These are phyloP conservation scores for Sterrhoptilus dennistouni DNA, from an alignment of 2,113 vertebrate species.

Conservation along the genomic window DNA sequence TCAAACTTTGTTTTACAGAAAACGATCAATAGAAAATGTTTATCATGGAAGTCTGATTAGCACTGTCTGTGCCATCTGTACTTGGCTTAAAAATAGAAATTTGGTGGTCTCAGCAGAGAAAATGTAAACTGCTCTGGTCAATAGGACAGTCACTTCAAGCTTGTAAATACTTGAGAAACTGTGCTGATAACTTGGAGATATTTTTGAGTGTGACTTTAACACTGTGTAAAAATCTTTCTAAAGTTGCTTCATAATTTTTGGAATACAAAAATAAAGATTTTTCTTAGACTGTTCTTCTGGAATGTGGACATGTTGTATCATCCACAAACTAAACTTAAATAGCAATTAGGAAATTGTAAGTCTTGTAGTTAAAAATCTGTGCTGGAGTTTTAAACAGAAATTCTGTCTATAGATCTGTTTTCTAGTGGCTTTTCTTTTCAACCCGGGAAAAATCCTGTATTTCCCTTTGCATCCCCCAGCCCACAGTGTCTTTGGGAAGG, in stretches of 20 bases:
- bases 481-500: not conserved
- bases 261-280: not conserved
- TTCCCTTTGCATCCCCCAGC: not conserved
- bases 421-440: not conserved
- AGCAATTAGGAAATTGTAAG: not conserved
- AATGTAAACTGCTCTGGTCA: not conserved
- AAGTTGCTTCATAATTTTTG: not conserved
- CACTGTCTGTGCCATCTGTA: not conserved
- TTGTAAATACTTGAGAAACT: not conserved
- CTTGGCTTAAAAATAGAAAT: not conserved
- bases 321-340: not conserved
- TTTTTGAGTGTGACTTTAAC: not conserved
- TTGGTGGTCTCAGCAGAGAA: not conserved
- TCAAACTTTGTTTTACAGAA: not conserved
- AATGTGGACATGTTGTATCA: not conserved
- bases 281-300: not conserved
- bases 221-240: not conserved
- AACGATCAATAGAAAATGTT: not conserved
- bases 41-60: not conserved
- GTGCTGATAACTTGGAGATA: not conserved
- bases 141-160: not conserved
- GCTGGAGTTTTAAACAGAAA: not conserved
- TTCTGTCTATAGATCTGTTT: not conserved
- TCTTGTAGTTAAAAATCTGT: not conserved
- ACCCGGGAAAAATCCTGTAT: not conserved